Evolutionary conservation across 2,888 invertebrate genomes (phyloP), one percentile per base, ranked within the genome.

Genomic region (Pseudolycoriella hygida): DNA sequence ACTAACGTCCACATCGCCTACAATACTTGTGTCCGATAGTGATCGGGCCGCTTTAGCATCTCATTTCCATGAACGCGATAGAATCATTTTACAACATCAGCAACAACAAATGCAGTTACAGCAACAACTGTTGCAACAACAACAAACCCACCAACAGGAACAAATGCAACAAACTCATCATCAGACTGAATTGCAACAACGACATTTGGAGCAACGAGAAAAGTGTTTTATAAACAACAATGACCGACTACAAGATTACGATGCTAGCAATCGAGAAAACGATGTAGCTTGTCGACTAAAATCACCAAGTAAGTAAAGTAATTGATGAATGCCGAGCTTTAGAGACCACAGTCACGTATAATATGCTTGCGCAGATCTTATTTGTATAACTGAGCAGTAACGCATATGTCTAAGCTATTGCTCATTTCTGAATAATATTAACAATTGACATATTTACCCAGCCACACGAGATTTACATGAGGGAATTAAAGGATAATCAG

Each of bases 41-140:
- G 62, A 57, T 49, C 56, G 64, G 46, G 60, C 60, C 51, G 51
- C 58, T 47, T 60, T 64, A 50, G 62, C 63, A 44, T 58, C 58
- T 49, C 64, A 62, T 50, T 62, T 62, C 50, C 62, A 64, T 53
- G 64, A 64, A 56, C 58, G 66, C 51, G 66, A 64, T 56, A 65
- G 66, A 48, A 60, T 60, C 50, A 64, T 64, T 56, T 57, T 61
- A 50, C 61, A 63, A 50, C 66, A 64, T 53, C 64, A 64, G 53
- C 56, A 64, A 53, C 61, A 61, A 48, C 45, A 45, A 40, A 40
- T 45, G 31, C 40, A 45, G 20, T 31, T 18, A 14, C 62, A 64
- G 50, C 63, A 52, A 46, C 52, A 52, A 46, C 50, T 53, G 38
- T 40, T 40, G 39, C 43, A 50, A 43, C 42, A 43, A 46, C 31